These are phyloP conservation scores for Tadarida brasiliensis DNA, from an alignment of 2,797 vertebrate genomes.

Conservation along the genomic window DNA sequence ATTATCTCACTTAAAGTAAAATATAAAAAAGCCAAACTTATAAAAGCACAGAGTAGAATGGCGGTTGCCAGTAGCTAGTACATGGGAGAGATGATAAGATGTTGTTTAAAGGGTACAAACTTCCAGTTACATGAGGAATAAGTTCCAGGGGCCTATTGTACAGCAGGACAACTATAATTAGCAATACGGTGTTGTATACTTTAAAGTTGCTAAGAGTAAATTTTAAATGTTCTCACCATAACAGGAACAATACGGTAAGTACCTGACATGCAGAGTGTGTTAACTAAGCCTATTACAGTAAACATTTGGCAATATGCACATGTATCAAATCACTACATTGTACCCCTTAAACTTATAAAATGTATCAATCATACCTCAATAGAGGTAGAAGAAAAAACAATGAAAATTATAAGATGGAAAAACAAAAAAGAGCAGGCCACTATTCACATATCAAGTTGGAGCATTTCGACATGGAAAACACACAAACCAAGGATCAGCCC, in stretches of 20 bases:
- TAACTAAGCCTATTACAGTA: not conserved
- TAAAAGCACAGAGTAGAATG: not conserved
- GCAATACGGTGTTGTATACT: not conserved
- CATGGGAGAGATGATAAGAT: not conserved
- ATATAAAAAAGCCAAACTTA: not conserved
- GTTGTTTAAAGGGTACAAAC: not conserved
- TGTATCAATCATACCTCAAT: not conserved
- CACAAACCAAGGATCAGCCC: not conserved
- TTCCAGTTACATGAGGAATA: not conserved
- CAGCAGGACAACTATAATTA: not conserved
- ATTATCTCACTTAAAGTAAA: not conserved
- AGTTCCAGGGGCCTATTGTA: not conserved
- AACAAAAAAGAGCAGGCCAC: too few relatives aligned
- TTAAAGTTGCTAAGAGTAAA: not conserved
- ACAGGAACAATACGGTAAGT: not conserved
- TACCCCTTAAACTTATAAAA: not conserved
- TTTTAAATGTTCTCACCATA: not conserved
- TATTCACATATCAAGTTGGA: not conserved
- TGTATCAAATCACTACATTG: not conserved
- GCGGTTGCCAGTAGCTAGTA: not conserved
- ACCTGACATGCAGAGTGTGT: not conserved
- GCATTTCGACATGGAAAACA: not conserved
- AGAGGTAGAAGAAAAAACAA: not conserved
- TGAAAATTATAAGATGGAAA: not conserved
- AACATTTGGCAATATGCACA: not conserved